Base-by-base conservation (phyloP, 2,888 invertebrate species). In the Margaritifera margaritifera region DNA sequence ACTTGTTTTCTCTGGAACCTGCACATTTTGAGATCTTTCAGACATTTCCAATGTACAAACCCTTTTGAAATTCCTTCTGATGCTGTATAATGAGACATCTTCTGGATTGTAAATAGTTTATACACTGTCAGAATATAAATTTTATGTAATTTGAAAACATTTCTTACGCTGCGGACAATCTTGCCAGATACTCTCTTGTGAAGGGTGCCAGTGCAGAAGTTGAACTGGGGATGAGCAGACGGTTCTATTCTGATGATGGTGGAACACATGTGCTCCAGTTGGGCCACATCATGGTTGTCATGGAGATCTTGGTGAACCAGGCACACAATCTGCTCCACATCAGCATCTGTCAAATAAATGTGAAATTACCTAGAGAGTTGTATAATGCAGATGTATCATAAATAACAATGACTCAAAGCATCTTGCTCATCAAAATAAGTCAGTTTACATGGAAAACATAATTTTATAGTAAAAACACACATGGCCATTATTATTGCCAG, bases 151-250 rank as follows among this genome's bases (percentile, higher is more conserved):
- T 11, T 42, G 20, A 8, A 22, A 66, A n/a, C 0, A 27, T 54
- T 2, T 71, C 83, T 77, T 65, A 85, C 85, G 22, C 68, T 76
- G 77, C 72, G 79, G 20, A 82, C 75, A 19, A 86, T 75, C 79
- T 86, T 86, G 8, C 86, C 86, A 6, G 86, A 82, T 8, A 76
- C 52, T 72, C 79, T 79, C 68, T 83, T 82, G 66, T 86, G 86
- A 8, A 81, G 72, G 15, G 77, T 73, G 63, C 72, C 62, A 64
- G 80, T 77, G n/a, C 72, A 75, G 56, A 75, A 65, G n/a, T 65
- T 60, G 58, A 74, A 72, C 22, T 75, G 65, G 6, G 68, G 61
- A 8, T 75, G 52, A 11, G 60, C 60, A 31, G 79, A 65, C 25
- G 77, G 74, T 54, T 53, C 62, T 51, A 85, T 65, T 56, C 63